A percentile compares a stretch with the other conserved stretches of the same genome.
phyloP scores from a whole-genome alignment of 2,888 invertebrate genomes.

The Noctua comes region DNA sequence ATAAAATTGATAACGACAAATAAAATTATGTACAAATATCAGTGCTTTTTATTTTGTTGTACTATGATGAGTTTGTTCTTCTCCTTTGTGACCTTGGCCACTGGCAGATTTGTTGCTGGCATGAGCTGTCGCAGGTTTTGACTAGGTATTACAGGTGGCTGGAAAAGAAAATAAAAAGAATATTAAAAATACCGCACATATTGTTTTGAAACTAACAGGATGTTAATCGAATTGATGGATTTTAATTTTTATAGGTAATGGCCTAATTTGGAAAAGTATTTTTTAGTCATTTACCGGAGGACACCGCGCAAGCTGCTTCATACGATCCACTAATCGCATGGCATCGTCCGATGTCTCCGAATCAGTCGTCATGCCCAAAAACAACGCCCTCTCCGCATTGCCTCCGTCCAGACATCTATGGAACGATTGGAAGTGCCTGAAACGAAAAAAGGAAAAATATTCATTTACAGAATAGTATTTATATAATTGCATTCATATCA shows the following conservation, averaged over 20 bases:
- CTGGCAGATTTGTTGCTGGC: conserved; percentile 91
- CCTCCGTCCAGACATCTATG: conserved; percentile 83
- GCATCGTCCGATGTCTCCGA: conserved; percentile 88
- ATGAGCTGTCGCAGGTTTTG: conserved; percentile 93
- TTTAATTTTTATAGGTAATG: neutral
- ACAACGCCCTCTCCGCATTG: conserved; percentile 80
- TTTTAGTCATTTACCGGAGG: conserved; percentile 78
- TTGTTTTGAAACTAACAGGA: neutral
- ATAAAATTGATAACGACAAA: conserved; percentile 65
- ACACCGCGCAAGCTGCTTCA: conserved; percentile 85
- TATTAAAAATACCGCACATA: neutral
- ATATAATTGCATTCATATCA: neutral
- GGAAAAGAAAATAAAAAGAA: conserved; percentile 63
- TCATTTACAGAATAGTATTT: neutral
- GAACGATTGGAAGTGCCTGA: conserved; percentile 84
- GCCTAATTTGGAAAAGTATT: neutral
- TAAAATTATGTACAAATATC: conserved; percentile 74
- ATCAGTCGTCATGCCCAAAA: conserved; percentile 84
- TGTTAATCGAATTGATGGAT: neutral
- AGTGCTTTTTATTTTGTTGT: conserved; percentile 91
- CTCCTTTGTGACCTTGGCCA: conserved; percentile 95
- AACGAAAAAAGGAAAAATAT: conserved; percentile 51
- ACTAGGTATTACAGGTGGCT: conserved; percentile 91
- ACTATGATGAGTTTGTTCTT: conserved; percentile 95
- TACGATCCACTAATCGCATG: conserved; percentile 86